Base-by-base conservation (phyloP, 1,140 invertebrate genomes). In the Sitodiplosis mosellana region DNA sequence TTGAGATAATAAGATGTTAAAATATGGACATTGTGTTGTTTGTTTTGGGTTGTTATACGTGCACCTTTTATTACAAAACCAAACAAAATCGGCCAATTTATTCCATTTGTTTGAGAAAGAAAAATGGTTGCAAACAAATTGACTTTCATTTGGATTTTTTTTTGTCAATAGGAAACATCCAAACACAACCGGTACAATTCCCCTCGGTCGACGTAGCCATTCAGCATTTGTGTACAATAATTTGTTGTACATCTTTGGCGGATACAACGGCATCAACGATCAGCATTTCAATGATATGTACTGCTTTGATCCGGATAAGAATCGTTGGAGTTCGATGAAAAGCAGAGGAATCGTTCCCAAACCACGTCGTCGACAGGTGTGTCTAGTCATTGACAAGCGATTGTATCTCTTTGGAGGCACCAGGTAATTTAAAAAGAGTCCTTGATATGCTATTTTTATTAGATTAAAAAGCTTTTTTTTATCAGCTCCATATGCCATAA, bases 361-460 rank as follows among this genome's bases (percentile, higher is more conserved):
- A 54, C 72, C 78, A 10, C 64, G 87, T 34, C 69, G 87, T 55
- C 66, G 87, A 38, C 87, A 90, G 63, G 83, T 79, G 42, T 87
- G 83, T 58, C 67, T 86, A 54, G 65, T 84, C 4, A 72, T 83
- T 52, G 74, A 71, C 17, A 71, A 80, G 52, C 71, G 74, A 56
- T 70, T 89, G 47, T 89, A 76, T 58, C 65, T 91, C 36, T 91
- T 91, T 68, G 87, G 87, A 33, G 87, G 87, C 38, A 89, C 86
- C 47, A 87, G 81, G 75, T 80, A 68, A 56, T 49, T 51, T 10
- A 10, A 7, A 17, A 21, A 20, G 19, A 45, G 7, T 7, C 11
- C 17, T 17, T 8, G 19, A 20, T 7, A 20, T 33, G 10, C 18
- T 21, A 37, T 44, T 20, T 21, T 10, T 8, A 44, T 20, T 20